Percentiles rank a stretch among this genome's conserved stretches.
Conservation (phyloP, 2,797 vertebrate genomes). For the Myoxocephalus aenaeus region DNA sequence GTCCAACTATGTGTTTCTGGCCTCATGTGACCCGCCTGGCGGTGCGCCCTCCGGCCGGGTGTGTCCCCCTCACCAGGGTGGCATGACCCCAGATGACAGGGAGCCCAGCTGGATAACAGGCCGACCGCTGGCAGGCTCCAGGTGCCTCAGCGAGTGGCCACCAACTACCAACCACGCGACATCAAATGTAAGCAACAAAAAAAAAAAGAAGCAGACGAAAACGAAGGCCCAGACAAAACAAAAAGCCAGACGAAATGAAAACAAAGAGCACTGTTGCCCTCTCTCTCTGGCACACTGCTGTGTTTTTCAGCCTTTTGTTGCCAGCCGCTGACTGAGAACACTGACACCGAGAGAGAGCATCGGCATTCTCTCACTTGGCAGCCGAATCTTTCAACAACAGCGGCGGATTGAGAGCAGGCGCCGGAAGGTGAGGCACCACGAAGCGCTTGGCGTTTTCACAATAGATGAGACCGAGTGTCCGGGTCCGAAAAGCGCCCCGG, state of each 20-base stretch:
- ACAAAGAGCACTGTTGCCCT: constrained; percentile 66
- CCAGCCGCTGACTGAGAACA: constrained; percentile 34
- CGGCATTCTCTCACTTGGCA: constrained; percentile 46
- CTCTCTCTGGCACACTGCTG: constrained; percentile 42
- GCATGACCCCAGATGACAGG: constrained; percentile 69
- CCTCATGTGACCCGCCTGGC: constrained; percentile 50
- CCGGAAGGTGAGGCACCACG: constrained; percentile 64
- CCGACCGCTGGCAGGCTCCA: constrained; percentile 46
- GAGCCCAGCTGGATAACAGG: constrained; percentile 56
- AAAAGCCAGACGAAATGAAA: constrained; percentile 69
- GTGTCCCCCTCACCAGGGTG: constrained; percentile 62
- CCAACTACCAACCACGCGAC: constrained; percentile 45
- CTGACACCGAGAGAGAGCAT: constrained; percentile 42
- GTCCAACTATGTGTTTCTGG: constrained; percentile 57
- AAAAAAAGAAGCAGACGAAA: constrained; percentile 41
- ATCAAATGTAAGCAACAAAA: constrained; percentile 58
- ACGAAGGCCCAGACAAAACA: constrained; percentile 70
- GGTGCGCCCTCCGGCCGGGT: constrained; percentile 47
- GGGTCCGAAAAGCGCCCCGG: constrained; percentile 44
- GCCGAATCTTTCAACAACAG: constrained; percentile 37
- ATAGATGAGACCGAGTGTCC: constrained; percentile 55
- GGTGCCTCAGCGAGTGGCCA: constrained; percentile 47
- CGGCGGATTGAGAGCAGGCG: constrained; percentile 56
- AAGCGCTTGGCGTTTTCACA: constrained; percentile 70
- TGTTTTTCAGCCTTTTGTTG: constrained; percentile 43